Conservation (phyloP, 2,113 vertebrate species). For the Amazona guildingii region DNA sequence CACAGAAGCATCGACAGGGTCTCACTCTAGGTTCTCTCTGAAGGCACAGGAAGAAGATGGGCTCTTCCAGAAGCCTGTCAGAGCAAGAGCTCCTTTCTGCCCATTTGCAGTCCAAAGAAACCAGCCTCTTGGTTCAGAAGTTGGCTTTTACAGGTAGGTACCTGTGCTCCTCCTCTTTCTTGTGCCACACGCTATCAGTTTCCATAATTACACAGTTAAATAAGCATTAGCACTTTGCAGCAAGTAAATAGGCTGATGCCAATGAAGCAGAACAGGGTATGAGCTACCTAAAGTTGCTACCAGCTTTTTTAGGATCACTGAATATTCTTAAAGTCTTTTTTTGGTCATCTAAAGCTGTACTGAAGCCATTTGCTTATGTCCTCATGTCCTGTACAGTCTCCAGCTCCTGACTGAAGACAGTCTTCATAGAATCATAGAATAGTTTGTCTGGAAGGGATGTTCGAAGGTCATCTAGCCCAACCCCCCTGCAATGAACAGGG, state of each 20-base stretch:
- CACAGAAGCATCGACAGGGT: background rate
- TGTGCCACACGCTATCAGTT: background rate
- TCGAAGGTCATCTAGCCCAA: background rate
- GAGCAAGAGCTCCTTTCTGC: background rate
- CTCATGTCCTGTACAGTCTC: background rate
- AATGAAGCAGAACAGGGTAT: background rate
- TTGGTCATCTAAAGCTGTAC: background rate
- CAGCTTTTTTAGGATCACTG: background rate
- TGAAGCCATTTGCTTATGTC: background rate
- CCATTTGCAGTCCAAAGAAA: background rate
- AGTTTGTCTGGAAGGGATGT: background rate
- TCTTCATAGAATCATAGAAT: background rate
- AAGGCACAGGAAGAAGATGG: background rate
- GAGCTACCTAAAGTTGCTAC: background rate
- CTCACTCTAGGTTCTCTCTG: background rate
- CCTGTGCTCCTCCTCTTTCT: background rate
- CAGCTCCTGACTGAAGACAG: background rate
- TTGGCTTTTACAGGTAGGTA: background rate
- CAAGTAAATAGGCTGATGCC: background rate
- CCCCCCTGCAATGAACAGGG: background rate
- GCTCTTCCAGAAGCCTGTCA: background rate
- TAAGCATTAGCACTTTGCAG: background rate
- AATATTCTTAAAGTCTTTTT: background rate
- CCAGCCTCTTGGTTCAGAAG: background rate
- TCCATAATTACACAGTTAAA: background rate